Percentiles rank a stretch among this genome's conserved stretches.
Conservation (phyloP, 2,797 vertebrate species). For the Pseudochromis fuscus region DNA sequence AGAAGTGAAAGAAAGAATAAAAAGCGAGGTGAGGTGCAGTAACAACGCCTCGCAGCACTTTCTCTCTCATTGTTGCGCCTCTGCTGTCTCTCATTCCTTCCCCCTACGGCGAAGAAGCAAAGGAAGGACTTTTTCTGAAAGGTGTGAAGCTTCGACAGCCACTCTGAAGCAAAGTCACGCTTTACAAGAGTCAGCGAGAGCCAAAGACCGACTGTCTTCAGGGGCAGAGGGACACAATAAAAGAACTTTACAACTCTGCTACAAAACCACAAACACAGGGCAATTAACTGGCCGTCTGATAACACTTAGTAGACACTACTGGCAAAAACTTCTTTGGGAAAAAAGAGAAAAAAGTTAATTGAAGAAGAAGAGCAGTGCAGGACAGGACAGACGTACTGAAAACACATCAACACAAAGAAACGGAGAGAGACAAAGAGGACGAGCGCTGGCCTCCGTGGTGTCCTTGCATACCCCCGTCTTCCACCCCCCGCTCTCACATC, state of each 20-base stretch:
- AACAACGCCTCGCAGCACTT: constrained; percentile 48
- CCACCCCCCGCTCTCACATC: constrained; percentile 46
- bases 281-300: constrained; percentile 39
- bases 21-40: constrained; percentile 48
- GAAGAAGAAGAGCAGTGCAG: constrained; percentile 40
- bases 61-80: constrained; percentile 40
- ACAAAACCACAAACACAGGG: constrained; percentile 51
- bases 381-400: constrained; percentile 31
- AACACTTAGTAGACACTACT: constrained; percentile 38
- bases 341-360: constrained; percentile 1
- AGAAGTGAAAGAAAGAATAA: constrained; percentile 48
- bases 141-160: constrained; percentile 38
- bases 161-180: constrained; percentile 53
- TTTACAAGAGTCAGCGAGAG: constrained; percentile 46
- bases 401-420: constrained; percentile 9
- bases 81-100: constrained; percentile 31
- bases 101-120: constrained; percentile 37
- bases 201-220: constrained; percentile 47
- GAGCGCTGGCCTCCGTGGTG: constrained; percentile 51
- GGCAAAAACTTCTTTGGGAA: not conserved
- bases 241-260: constrained; percentile 53
- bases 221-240: constrained; percentile 54
- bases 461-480: constrained; percentile 54
- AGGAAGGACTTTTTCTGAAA: constrained; percentile 52
- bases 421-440: constrained; percentile 39